Base-by-base conservation (phyloP, 53 echinoderm and acorn worm genomes). In the Henricia sp. region DNA sequence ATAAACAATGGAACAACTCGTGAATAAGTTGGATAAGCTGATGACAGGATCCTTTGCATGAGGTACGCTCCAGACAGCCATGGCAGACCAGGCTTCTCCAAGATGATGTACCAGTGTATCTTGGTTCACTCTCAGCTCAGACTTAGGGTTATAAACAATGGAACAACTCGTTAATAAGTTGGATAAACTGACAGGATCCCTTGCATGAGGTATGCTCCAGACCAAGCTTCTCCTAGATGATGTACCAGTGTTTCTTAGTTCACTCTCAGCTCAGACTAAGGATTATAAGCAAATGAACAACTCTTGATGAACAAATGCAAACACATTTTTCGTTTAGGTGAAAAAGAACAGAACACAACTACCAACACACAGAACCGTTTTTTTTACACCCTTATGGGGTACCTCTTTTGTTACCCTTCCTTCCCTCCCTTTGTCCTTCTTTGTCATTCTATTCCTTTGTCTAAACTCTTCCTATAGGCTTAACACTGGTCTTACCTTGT, bases 201-300 rank as follows among this genome's bases (percentile, higher is more conserved):
- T 75, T 8, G 75, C 82, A 37, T 68, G 70, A n/a, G 90, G 90
- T 62, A 82, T 23, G 23, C 41, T 90, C 90, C 90, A 90, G 53
- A 70, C 90, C 90, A 90, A 0, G 59, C 52, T 54, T 90, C 85
- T 3, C 82, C 86, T 0, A 90, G 68, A 40, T 77, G 63, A 56
- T 90, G 70, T 4, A 90, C 38, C n/a, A 90, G 55, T 8, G 86
- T 90, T 44, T 90, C 86, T 29, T 90, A 86, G 64, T 90, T 43
- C 20, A 90, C 75, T 52, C 85, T 57, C 50, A 86, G 30, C 74
- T 90, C 90, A 67, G 90, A 58, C 90, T 90, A 37, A 16, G 0
- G 39, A 30, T 14, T 54, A 30, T 6, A 78, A 37, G 52, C 30
- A 41, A 40, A n/a, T n/a, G n/a, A n/a, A n/a, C n/a, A n/a, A n/a